Conservation (phyloP, 1,140 invertebrate species). For the Mactra quadrangularis region DNA sequence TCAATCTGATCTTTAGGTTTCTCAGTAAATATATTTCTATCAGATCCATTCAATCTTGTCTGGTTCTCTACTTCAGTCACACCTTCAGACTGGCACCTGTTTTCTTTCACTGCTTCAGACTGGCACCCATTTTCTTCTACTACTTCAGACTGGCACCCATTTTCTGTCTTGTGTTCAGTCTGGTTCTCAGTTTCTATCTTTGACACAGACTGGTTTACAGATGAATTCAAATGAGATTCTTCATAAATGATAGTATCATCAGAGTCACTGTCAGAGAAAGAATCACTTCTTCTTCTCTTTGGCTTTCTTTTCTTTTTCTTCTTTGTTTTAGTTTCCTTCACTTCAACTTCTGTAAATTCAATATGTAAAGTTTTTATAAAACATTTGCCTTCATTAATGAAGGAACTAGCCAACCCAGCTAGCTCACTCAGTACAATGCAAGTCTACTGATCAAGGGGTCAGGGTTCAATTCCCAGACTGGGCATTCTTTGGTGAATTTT, state of each 20-base stretch:
- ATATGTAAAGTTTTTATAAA: too few species aligned
- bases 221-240: neutral
- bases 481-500: too few species aligned
- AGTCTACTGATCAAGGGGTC: too few species aligned
- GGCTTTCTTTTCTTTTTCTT: slow-evolving; percentile 28
- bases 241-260: slow-evolving; percentile 56
- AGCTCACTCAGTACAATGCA: too few species aligned
- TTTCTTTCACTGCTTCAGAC: slow-evolving; percentile 13
- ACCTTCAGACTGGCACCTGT: neutral
- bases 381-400: too few species aligned
- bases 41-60: neutral
- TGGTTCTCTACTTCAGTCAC: slow-evolving; percentile 8
- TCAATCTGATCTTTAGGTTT: slow-evolving; percentile 35
- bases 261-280: slow-evolving; percentile 32
- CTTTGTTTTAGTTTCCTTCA: neutral
- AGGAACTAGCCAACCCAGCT: too few species aligned
- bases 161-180: neutral
- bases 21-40: slow-evolving; percentile 55
- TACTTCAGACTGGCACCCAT: too few species aligned
- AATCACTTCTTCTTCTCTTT: slow-evolving; percentile 31
- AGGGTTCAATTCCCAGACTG: too few species aligned
- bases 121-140: slow-evolving; percentile 23
- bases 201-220: neutral
- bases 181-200: slow-evolving; percentile 6
- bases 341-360: slow-evolving; percentile 51